These are phyloP conservation scores for Podabrus alpinus DNA, from an alignment of 2,888 invertebrate genomes.

Conservation along the genomic window DNA sequence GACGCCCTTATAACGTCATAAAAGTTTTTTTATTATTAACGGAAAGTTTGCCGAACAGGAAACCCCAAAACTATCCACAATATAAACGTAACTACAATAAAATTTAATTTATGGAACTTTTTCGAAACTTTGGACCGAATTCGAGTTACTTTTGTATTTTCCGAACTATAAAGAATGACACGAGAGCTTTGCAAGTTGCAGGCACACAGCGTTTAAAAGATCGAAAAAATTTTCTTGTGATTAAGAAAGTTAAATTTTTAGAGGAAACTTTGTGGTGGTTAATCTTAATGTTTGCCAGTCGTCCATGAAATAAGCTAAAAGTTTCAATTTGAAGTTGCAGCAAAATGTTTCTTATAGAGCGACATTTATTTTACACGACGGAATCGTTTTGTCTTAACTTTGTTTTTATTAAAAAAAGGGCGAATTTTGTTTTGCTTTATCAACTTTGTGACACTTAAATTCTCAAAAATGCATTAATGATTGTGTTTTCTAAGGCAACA, in stretches of 20 bases:
- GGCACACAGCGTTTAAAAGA: not conserved
- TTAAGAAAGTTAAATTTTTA: not conserved
- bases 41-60: not conserved
- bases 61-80: not conserved
- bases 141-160: not conserved
- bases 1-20: not conserved
- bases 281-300: not conserved
- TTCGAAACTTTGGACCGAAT: not conserved
- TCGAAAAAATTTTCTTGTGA: not conserved
- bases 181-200: not conserved
- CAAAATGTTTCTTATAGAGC: not conserved
- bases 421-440: not conserved
- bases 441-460: not conserved
- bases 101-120: not conserved
- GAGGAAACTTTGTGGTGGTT: not conserved
- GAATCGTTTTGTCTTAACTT: not conserved
- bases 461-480: not conserved
- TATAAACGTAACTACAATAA: not conserved
- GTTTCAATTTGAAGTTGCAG: slow-evolving; percentile 4
- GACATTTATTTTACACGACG: not conserved
- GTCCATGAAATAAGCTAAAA: not conserved
- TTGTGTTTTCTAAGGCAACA: not conserved
- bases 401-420: not conserved
- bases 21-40: not conserved
- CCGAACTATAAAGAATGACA: not conserved